Evolutionary conservation across 2,888 invertebrate genomes (phyloP), one percentile per base, ranked within the genome.

Genomic region (Hymenopus coronatus): DNA sequence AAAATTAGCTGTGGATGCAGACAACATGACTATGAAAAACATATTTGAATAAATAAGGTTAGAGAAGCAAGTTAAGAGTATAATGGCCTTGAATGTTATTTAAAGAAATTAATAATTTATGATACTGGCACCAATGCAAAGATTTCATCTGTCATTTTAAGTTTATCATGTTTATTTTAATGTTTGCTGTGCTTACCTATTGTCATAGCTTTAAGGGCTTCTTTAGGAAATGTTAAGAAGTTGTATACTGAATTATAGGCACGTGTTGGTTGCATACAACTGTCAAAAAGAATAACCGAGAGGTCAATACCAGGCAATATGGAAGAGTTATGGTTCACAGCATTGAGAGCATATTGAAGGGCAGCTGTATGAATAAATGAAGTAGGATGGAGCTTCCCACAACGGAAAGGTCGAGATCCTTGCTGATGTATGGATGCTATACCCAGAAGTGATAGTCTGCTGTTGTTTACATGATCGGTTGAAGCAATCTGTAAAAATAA

Each of bases 341-440:
- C 90, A 84, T 93, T 92, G 28, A 94, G 92, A 9, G 93, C 93
- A 90, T 92, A 93, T 89, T 93, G 92, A 88, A 93, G 92, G 2
- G 93, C 94, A 85, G 93, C 90, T 87, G 92, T 92, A 90, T 93
- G 93, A 90, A 93, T 92, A 81, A 92, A 91, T 12, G 91, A 90
- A 27, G 91, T 91, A 0, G 92, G 92, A 88, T 92, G 91, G 83
- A 93, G 91, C 4, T 90, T 89, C 9, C 94, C 93, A 91, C 94
- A 94, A 6, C 91, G 91, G 89, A 92, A 92, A 70, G 92, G 91
- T 70, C 92, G 91, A 12, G 89, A 89, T 14, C 92, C 92, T 28
- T 91, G 91, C 54, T 91, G 90, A 84, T 92, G 92, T 6, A 91
- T 90, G 7, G 92, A 91, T 83, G 92, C 90, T 27, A 92, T 90